These are phyloP conservation scores for Amphimedon queenslandica DNA, from an alignment of 37 sponge, comb jelly and placozoan genomes.

Conservation along the genomic window DNA sequence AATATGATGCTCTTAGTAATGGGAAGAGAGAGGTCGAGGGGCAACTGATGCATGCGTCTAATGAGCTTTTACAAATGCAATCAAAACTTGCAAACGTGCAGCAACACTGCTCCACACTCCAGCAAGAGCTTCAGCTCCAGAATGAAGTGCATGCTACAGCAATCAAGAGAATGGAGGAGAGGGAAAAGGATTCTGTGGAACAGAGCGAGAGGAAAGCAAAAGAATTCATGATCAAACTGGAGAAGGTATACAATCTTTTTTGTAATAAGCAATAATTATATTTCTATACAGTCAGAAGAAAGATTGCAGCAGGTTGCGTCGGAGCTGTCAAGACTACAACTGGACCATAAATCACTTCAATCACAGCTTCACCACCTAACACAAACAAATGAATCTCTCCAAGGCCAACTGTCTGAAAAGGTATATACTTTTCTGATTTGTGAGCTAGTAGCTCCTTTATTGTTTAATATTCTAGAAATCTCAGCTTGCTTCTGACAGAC, in stretches of 20 bases:
- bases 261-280: neutral
- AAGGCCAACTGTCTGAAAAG: neutral
- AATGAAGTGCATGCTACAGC: slow-evolving; percentile 36
- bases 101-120: slow-evolving; percentile 18
- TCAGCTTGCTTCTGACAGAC: no score
- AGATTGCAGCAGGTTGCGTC: neutral
- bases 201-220: slow-evolving; percentile 5
- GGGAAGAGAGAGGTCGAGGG: neutral
- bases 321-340: neutral
- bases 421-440: no score
- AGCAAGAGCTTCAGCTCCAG: slow-evolving; percentile 44
- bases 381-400: neutral
- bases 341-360: neutral
- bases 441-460: no score
- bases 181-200: neutral
- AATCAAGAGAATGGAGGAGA: slow-evolving; percentile 32
- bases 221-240: slow-evolving; percentile 12
- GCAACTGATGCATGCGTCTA: neutral
- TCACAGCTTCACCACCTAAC: no score
- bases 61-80: neutral
- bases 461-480: no score
- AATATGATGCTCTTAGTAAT: neutral
- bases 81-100: neutral
- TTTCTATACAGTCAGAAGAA: neutral
- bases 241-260: slow-evolving; percentile 17